Evolutionary conservation across 2,888 invertebrate species (phyloP).

Genomic region (Drosophila mercatorum): DNA sequence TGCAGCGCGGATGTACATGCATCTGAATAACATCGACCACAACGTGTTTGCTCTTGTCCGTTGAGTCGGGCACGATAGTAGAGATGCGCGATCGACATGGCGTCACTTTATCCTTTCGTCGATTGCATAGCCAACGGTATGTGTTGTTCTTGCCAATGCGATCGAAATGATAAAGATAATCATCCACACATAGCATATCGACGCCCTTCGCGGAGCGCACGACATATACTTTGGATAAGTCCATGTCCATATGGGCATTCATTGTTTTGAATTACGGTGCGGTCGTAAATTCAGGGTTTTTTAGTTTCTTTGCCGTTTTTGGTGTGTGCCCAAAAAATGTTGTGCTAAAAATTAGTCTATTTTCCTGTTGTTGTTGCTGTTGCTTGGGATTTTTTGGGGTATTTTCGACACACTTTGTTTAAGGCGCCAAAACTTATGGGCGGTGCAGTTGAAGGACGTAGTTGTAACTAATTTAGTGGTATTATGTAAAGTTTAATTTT

Average conservation of each 20-base stretch:
- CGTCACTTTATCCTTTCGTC: conserved; percentile 72
- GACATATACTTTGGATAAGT: conserved; percentile 69
- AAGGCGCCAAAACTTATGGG: conserved; percentile 33
- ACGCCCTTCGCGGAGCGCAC: conserved; percentile 80
- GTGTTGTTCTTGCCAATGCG: conserved; percentile 75
- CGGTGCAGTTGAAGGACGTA: neutral
- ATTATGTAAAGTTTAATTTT: conserved; percentile 22
- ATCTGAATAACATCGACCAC: conserved; percentile 68
- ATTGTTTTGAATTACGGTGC: conserved; percentile 54
- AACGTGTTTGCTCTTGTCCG: conserved; percentile 66
- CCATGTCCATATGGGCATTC: conserved; percentile 63
- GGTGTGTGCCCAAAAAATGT: conserved; percentile 70
- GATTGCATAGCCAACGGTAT: conserved; percentile 81
- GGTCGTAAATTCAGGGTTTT: conserved; percentile 61
- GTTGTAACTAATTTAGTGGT: neutral
- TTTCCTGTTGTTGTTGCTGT: conserved; percentile 45
- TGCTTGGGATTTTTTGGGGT: conserved; percentile 73
- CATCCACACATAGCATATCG: conserved; percentile 81
- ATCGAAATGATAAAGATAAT: conserved; percentile 79
- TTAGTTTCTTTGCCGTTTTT: conserved; percentile 54
- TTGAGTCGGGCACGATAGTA: conserved; percentile 64
- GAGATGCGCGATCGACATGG: conserved; percentile 78
- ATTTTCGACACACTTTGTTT: conserved; percentile 49
- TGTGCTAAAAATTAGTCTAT: conserved; percentile 59
- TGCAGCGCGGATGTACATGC: conserved; percentile 77